Evolutionary conservation across 2,113 vertebrate species (phyloP).

Genomic region (Pseudopodoces humilis): DNA sequence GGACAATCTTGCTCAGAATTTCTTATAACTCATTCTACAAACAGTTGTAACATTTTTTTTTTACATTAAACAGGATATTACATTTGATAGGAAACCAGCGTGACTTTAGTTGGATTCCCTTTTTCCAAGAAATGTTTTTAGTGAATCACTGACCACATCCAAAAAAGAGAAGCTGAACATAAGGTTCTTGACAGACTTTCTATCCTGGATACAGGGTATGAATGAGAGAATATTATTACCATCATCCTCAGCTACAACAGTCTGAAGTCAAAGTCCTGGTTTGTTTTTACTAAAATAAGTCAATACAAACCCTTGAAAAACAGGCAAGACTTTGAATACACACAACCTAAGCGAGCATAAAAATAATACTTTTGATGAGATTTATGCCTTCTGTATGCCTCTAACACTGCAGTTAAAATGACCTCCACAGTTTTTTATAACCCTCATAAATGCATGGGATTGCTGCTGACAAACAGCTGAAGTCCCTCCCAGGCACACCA

Average conservation of each 20-base stretch:
- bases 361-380: background rate
- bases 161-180: background rate
- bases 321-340: background rate
- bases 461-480: background rate
- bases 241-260: background rate
- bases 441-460: background rate
- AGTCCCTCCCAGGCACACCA: background rate
- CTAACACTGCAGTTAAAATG: background rate
- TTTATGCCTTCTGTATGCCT: background rate
- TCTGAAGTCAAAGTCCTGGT: background rate
- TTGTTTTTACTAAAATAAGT: background rate
- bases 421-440: background rate
- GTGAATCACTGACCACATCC: background rate
- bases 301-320: background rate
- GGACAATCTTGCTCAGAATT: background rate
- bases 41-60: background rate
- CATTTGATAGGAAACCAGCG: background rate
- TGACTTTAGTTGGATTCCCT: background rate
- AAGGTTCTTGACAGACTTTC: background rate
- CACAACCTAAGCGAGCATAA: background rate
- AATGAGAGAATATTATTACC: background rate
- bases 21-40: background rate
- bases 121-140: background rate
- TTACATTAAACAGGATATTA: background rate
- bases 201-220: background rate